Percentiles rank a stretch among this genome's conserved stretches.
Conservation (phyloP, 1,140 invertebrate genomes). For the Ditylenchus dipsaci region DNA sequence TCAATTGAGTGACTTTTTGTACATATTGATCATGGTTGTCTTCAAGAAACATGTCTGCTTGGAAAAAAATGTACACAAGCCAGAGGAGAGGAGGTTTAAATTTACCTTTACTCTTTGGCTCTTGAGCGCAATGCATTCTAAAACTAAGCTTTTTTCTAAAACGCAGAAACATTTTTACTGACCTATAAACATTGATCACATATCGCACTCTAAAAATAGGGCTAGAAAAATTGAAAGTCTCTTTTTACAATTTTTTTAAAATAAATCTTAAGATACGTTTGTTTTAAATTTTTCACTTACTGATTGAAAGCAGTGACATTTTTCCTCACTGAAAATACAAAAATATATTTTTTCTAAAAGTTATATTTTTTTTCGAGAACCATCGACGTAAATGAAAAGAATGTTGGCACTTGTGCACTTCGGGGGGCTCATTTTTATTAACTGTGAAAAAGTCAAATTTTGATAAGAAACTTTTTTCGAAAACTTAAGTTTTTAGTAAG, state of each 20-base stretch:
- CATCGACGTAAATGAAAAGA: too few species aligned
- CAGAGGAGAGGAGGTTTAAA: not conserved
- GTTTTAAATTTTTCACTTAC: slow-evolving; percentile 19
- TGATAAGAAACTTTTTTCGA: too few species aligned
- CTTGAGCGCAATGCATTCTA: not conserved
- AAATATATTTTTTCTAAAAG: too few species aligned
- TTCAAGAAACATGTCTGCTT: not conserved
- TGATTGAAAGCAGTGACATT: slow-evolving; percentile 33
- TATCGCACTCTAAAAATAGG: slow-evolving; percentile 25
- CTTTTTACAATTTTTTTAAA: too few species aligned
- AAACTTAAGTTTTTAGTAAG: too few species aligned
- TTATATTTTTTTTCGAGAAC: too few species aligned
- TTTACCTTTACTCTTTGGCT: not conserved
- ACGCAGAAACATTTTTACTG: too few species aligned
- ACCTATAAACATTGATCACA: slow-evolving; percentile 3
- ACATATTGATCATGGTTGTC: not conserved
- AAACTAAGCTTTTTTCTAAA: too few species aligned
- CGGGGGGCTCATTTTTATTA: too few species aligned
- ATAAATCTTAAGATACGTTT: too few species aligned
- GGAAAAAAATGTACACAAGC: not conserved
- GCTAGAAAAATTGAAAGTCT: slow-evolving; percentile 2
- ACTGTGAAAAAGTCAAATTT: too few species aligned
- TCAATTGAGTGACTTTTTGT: not conserved
- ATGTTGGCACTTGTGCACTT: too few species aligned
- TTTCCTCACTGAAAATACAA: slow-evolving; percentile 19